Evolutionary conservation across 2,797 vertebrate genomes (phyloP).

Genomic region (Cryptoblepharus egeriae): DNA sequence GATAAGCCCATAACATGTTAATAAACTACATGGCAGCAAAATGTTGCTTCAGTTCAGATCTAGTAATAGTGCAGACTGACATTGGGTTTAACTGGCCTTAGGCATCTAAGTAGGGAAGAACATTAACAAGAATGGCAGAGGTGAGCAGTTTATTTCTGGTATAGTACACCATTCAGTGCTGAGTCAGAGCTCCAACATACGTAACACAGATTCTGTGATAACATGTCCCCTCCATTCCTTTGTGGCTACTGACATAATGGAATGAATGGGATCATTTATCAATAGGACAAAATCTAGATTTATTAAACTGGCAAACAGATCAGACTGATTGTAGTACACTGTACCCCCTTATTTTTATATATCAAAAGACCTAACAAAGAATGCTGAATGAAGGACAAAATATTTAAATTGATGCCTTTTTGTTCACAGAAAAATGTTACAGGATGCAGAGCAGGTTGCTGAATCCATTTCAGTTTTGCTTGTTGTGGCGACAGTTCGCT

Average conservation of each 20-base stretch:
- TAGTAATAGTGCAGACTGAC: background rate
- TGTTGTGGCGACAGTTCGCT: background rate
- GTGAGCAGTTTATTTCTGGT: background rate
- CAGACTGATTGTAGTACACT: background rate
- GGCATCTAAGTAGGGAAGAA: background rate
- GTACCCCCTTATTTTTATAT: background rate
- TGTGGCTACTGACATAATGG: background rate
- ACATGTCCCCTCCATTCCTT: background rate
- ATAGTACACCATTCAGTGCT: background rate
- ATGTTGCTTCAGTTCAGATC: background rate
- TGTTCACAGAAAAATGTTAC: background rate
- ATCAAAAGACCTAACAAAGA: background rate
- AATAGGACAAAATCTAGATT: background rate
- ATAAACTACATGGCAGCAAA: background rate
- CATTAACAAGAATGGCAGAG: background rate
- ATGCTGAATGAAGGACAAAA: background rate
- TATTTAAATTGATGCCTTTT: constrained; percentile 6
- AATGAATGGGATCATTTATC: background rate
- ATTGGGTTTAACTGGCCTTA: background rate
- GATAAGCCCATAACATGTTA: constrained; percentile 24
- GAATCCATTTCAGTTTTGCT: background rate
- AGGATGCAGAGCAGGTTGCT: background rate
- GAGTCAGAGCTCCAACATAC: background rate
- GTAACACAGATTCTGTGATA: background rate
- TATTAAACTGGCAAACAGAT: background rate